phyloP scores from a whole-genome alignment of 1,140 invertebrate genomes.

The Dryas iulia region DNA sequence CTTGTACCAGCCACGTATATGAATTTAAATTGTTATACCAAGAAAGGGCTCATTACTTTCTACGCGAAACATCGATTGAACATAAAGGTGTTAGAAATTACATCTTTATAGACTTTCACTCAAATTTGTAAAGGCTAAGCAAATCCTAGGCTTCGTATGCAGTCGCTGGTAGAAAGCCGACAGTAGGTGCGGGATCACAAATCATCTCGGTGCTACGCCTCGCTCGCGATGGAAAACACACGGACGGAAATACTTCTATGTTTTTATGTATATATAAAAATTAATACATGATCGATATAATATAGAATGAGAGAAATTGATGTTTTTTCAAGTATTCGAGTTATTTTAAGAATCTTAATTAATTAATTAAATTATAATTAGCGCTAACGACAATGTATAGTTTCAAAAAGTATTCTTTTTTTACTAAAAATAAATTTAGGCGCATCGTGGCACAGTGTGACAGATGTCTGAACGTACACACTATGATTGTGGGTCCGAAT shows the following conservation, averaged over 20 bases:
- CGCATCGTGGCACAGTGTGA: too few species aligned
- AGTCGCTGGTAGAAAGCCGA: constrained; percentile 24
- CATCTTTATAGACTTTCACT: constrained; percentile 34
- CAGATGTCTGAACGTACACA: too few species aligned
- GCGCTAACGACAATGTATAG: too few species aligned
- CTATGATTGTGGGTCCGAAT: too few species aligned
- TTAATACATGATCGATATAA: too few species aligned
- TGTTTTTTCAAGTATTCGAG: too few species aligned
- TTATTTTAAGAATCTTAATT: too few species aligned
- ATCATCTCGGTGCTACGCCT: constrained; percentile 27
- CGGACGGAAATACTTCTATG: not conserved
- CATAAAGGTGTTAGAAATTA: constrained; percentile 26
- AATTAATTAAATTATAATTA: too few species aligned
- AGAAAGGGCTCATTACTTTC: constrained; percentile 10
- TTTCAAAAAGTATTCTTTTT: too few species aligned
- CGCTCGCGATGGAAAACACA: constrained; percentile 17
- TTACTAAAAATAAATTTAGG: too few species aligned
- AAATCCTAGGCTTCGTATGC: constrained; percentile 28
- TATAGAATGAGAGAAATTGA: too few species aligned
- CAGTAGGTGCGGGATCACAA: constrained; percentile 26
- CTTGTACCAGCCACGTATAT: not conserved
- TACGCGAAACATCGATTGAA: constrained; percentile 14
- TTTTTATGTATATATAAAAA: not conserved
- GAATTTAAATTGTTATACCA: not conserved
- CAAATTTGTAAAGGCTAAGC: constrained; percentile 31